Evolutionary conservation across 1,140 invertebrate species (phyloP).

Genomic region (Tetramorium simillimum): DNA sequence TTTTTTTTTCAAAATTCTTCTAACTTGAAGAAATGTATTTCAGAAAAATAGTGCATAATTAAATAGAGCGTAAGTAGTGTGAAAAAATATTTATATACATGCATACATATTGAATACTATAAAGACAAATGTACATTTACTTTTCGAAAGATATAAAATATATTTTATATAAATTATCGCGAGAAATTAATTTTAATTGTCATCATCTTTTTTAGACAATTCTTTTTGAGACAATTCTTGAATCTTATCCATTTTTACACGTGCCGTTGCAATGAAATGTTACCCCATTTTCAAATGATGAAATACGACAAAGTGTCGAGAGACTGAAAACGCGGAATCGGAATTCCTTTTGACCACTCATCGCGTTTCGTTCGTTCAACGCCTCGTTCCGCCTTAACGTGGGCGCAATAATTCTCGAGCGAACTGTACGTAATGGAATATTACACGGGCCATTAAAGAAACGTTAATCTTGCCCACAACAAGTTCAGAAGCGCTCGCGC

Average conservation of each 20-base stretch:
- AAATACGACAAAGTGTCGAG: neutral
- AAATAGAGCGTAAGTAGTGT: neutral
- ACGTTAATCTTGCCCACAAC: slow-evolving; percentile 85
- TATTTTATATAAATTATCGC: neutral
- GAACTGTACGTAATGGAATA: slow-evolving; percentile 83
- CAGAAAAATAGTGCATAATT: neutral
- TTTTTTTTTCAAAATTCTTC: neutral
- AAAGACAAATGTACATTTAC: neutral
- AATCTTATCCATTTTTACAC: neutral
- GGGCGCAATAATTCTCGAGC: slow-evolving; percentile 73
- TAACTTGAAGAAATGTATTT: neutral
- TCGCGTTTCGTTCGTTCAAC: slow-evolving; percentile 37
- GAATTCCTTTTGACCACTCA: slow-evolving; percentile 35
- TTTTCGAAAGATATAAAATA: neutral
- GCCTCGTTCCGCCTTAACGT: slow-evolving; percentile 3
- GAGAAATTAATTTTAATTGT: neutral
- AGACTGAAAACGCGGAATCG: neutral
- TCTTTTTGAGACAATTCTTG: neutral
- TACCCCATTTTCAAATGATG: neutral
- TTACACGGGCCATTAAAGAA: slow-evolving; percentile 86
- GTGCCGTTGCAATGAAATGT: neutral
- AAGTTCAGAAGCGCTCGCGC: slow-evolving; percentile 79
- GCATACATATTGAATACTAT: neutral
- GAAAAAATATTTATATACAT: neutral
- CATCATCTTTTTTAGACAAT: neutral